phyloP scores from a whole-genome alignment of 2,113 vertebrate genomes.

The Agapornis roseicollis region DNA sequence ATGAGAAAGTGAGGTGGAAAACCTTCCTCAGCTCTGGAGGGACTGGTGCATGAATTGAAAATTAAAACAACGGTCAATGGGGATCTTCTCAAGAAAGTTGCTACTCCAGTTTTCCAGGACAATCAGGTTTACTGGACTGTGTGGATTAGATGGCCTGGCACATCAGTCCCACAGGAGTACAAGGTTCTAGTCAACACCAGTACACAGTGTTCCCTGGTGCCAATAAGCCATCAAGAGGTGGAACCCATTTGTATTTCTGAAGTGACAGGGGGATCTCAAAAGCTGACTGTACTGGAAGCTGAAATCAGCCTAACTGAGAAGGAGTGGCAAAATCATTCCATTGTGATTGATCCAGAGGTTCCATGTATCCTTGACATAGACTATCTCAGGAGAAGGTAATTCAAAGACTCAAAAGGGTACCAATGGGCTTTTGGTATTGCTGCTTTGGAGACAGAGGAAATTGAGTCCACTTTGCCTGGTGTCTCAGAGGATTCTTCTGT shows the following conservation, averaged over 20 bases:
- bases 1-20: neutral
- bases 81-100: neutral
- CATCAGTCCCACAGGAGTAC: neutral
- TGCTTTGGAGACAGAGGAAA: neutral
- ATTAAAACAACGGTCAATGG: neutral
- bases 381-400: neutral
- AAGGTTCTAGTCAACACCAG: neutral
- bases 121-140: neutral
- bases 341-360: neutral
- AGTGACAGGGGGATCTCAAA: neutral
- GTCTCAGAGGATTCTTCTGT: neutral
- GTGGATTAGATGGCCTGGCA: neutral
- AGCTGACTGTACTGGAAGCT: neutral
- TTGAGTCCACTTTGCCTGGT: neutral
- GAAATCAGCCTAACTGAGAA: neutral
- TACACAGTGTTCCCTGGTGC: neutral
- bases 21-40: neutral
- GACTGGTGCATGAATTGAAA: neutral
- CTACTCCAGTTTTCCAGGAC: neutral
- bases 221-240: neutral
- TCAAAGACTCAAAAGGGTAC: neutral
- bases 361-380: neutral
- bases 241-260: neutral
- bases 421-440: neutral
- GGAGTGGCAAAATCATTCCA: neutral